A percentile compares a stretch with the other conserved stretches of the same genome.
Conservation (phyloP, 2,797 vertebrate species). For the Platyrinchus mystaceus region DNA sequence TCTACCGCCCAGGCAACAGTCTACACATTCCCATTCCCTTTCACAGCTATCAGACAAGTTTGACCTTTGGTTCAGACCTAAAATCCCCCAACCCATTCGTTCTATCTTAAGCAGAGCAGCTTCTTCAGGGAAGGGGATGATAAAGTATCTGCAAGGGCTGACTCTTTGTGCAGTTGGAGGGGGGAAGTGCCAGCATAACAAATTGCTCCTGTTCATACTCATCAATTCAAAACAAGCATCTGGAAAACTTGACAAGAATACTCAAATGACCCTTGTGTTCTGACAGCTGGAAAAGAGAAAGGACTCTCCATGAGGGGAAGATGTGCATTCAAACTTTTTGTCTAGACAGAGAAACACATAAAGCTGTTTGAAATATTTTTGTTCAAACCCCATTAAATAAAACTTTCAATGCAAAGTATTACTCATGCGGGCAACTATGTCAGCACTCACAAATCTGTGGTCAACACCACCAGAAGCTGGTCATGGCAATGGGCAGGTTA, state of each 20-base stretch:
- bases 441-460: neutral
- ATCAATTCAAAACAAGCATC: conserved; percentile 72
- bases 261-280: conserved; percentile 50
- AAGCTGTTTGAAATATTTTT: neutral
- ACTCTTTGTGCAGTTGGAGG: conserved; percentile 32
- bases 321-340: neutral
- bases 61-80: conserved; percentile 54
- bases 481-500: rapidly evolving
- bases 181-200: conserved; percentile 58
- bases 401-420: neutral
- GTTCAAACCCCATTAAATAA: neutral
- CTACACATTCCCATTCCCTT: neutral
- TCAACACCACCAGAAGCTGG: neutral
- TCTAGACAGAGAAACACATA: neutral
- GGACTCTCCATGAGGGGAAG: neutral
- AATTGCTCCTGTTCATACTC: conserved; percentile 63
- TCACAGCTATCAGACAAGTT: conserved; percentile 37
- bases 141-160: conserved; percentile 51
- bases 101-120: conserved; percentile 12
- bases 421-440: neutral
- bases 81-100: conserved; percentile 45
- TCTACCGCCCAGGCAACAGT: conserved; percentile 29
- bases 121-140: conserved; percentile 41
- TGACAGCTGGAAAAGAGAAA: conserved; percentile 55
- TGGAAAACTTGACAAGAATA: conserved; percentile 69